Percentiles rank a stretch among this genome's conserved stretches.
These are phyloP conservation scores for Peromyscus californicus DNA, from an alignment of 2,113 vertebrate species.

Conservation along the genomic window DNA sequence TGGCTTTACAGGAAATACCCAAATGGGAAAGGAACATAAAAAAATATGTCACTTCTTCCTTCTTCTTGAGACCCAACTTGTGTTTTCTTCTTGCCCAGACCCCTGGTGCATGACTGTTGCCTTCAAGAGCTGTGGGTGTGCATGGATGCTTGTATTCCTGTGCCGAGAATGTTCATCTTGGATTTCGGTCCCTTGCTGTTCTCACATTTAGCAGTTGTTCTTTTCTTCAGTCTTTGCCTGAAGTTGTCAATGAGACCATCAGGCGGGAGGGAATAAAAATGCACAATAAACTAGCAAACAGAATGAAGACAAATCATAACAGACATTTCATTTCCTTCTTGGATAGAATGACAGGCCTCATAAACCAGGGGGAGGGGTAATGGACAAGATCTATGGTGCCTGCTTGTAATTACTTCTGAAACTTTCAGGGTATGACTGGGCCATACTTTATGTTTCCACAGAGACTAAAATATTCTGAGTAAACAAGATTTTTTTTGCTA, in stretches of 20 bases:
- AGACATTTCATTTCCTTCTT: slow-evolving; percentile 69
- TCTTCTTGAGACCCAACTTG: not conserved
- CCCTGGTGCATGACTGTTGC: not conserved
- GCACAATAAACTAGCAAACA: slow-evolving; percentile 27
- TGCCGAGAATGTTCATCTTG: not conserved
- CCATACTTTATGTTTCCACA: slow-evolving; percentile 70
- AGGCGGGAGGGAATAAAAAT: slow-evolving; percentile 38
- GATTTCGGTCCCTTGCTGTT: not conserved
- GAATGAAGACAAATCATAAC: slow-evolving; percentile 66
- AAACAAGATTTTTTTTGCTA: slow-evolving; percentile 54
- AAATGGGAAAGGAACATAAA: not conserved
- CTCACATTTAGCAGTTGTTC: not conserved
- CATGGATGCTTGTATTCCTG: not conserved
- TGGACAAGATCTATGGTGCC: slow-evolving; percentile 57
- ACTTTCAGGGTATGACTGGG: not conserved
- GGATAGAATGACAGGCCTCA: slow-evolving; percentile 66
- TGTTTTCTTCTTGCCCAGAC: not conserved
- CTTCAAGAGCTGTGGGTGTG: not conserved
- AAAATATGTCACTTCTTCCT: not conserved
- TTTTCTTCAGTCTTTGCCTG: not conserved
- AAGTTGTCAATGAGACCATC: slow-evolving; percentile 39
- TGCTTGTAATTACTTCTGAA: slow-evolving; percentile 68
- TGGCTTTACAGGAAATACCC: not conserved
- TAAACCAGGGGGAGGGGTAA: slow-evolving; percentile 64
- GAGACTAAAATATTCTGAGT: slow-evolving; percentile 33